Evolutionary conservation across 2,113 vertebrate genomes (phyloP).

Genomic region (Semnornis frantzii): DNA sequence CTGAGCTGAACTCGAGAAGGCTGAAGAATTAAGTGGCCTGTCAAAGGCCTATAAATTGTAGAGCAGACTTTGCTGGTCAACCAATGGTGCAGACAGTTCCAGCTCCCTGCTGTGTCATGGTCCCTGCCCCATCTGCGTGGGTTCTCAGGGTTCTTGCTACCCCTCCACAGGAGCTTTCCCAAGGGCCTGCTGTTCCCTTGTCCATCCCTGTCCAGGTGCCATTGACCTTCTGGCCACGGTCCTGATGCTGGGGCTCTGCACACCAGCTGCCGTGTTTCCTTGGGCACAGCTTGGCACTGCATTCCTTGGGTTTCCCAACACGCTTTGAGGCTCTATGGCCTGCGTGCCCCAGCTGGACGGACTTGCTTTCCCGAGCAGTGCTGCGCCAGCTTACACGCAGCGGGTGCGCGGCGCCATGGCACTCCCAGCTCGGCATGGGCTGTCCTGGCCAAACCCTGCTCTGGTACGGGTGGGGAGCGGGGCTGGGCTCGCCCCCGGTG

Average conservation of each 20-base stretch:
- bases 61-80: background rate
- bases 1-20: background rate
- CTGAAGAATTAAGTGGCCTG: slow-evolving; percentile 2
- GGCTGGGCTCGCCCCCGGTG: fast-evolving
- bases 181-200: background rate
- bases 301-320: background rate
- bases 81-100: fast-evolving
- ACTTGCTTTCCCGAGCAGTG: background rate
- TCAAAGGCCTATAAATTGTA: background rate
- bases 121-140: background rate
- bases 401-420: background rate
- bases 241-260: background rate
- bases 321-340: fast-evolving
- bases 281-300: fast-evolving
- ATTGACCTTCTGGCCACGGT: background rate
- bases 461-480: background rate
- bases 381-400: fast-evolving
- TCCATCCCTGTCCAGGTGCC: background rate
- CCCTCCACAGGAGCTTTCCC: background rate
- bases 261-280: background rate
- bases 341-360: background rate
- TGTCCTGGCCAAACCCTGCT: background rate
- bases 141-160: fast-evolving
- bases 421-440: background rate
- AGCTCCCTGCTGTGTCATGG: fast-evolving